Conservation (phyloP, 2,797 vertebrate genomes). For the Protonibea diacanthus region DNA sequence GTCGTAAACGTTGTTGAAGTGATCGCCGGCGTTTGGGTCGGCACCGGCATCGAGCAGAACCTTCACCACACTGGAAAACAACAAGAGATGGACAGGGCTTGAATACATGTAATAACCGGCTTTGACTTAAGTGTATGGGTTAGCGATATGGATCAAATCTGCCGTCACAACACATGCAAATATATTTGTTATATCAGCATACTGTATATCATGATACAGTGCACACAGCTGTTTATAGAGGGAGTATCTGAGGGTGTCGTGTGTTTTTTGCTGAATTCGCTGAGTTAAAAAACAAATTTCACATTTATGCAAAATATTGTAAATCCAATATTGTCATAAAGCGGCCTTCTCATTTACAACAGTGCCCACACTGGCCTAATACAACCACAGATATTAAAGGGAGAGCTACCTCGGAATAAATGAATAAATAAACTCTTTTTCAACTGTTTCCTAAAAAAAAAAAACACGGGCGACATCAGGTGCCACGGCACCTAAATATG, state of each 20-base stretch:
- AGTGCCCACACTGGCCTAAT: background rate
- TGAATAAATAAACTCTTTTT: background rate
- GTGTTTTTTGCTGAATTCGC: background rate
- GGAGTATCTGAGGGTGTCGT: background rate
- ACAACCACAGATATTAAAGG: background rate
- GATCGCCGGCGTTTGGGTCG: constrained; percentile 93
- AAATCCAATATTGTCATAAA: background rate
- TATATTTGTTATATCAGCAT: background rate
- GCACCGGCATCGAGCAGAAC: constrained; percentile 90
- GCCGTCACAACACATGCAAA: background rate
- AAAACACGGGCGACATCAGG: background rate
- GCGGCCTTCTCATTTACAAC: background rate
- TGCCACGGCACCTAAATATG: background rate
- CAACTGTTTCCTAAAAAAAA: background rate
- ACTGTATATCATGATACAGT: background rate
- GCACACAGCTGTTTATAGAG: background rate
- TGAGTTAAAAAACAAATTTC: constrained; percentile 13
- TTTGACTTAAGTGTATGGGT: background rate
- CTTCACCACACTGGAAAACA: constrained; percentile 87
- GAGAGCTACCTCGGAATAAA: background rate
- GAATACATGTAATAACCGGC: background rate
- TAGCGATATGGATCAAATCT: background rate
- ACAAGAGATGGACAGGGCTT: constrained; percentile 15
- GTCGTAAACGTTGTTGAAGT: constrained; percentile 96
- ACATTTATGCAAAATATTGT: background rate